These are phyloP conservation scores for Chinchilla lanigera DNA, from an alignment of 2,113 vertebrate genomes.

Conservation along the genomic window DNA sequence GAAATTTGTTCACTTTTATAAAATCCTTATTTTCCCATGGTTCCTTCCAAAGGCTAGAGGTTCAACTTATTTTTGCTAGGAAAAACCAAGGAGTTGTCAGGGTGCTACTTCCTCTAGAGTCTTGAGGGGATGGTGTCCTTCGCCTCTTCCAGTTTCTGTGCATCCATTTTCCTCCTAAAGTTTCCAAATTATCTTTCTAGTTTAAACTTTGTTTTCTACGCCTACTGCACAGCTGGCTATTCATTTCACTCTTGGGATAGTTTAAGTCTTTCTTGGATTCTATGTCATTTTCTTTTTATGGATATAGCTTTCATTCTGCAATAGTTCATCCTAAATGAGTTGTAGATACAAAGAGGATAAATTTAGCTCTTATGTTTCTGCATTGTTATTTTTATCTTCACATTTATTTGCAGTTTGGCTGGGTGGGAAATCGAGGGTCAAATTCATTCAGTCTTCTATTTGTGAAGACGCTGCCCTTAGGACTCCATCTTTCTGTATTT, in stretches of 20 bases:
- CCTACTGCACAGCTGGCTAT: not conserved
- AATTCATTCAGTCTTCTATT: not conserved
- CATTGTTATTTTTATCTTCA: not conserved
- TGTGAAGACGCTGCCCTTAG: not conserved
- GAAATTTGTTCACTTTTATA: not conserved
- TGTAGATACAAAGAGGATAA: not conserved
- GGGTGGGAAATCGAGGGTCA: not conserved
- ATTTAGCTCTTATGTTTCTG: not conserved
- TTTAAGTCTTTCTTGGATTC: not conserved
- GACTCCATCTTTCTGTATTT: not conserved
- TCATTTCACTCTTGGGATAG: not conserved
- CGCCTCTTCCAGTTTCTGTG: not conserved
- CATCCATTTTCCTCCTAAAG: not conserved
- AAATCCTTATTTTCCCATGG: not conserved
- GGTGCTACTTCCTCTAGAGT: not conserved
- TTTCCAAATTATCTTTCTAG: not conserved
- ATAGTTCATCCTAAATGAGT: not conserved
- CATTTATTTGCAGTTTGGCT: not conserved
- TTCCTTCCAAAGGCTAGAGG: not conserved
- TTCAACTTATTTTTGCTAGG: not conserved
- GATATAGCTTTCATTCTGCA: not conserved
- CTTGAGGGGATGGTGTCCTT: not conserved
- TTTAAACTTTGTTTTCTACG: not conserved
- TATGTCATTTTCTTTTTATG: not conserved
- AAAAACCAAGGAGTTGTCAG: not conserved